phyloP scores from a whole-genome alignment of 2,888 invertebrate genomes.

The Himalopsyche kuldschensis region DNA sequence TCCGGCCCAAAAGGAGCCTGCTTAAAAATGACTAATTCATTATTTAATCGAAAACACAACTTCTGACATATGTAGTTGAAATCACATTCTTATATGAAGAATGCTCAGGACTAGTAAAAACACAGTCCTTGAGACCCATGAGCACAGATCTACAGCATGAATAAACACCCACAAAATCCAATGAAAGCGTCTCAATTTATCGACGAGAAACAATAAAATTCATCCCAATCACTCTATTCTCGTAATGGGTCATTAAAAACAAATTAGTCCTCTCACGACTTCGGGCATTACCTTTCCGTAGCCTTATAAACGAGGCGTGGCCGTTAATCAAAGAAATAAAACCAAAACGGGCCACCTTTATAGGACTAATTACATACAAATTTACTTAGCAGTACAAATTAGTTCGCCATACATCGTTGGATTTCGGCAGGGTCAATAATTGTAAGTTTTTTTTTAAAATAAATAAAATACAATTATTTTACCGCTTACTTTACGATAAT shows the following conservation, averaged over 20 bases:
- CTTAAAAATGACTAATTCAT: no score
- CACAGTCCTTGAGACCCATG: background rate
- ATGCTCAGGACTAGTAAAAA: no score
- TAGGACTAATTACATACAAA: conserved; percentile 39
- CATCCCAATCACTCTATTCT: background rate
- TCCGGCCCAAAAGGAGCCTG: no score
- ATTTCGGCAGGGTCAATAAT: no score
- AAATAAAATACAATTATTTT: no score
- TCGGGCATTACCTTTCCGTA: background rate
- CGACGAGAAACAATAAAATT: background rate
- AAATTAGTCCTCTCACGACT: background rate
- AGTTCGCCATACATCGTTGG: background rate
- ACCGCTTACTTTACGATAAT: no score
- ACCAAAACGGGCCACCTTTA: conserved; percentile 17
- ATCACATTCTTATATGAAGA: no score
- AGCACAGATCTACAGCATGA: background rate
- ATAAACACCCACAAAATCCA: background rate
- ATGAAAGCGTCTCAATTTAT: background rate
- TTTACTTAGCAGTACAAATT: conserved; percentile 39
- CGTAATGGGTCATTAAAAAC: conserved; percentile 9
- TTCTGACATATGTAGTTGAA: no score
- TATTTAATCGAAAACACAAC: no score
- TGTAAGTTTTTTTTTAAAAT: no score
- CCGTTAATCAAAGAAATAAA: conserved; percentile 22
- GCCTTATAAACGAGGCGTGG: background rate